Base-by-base conservation (phyloP, 2,797 vertebrate species). In the Brachyalestes nurse region DNA sequence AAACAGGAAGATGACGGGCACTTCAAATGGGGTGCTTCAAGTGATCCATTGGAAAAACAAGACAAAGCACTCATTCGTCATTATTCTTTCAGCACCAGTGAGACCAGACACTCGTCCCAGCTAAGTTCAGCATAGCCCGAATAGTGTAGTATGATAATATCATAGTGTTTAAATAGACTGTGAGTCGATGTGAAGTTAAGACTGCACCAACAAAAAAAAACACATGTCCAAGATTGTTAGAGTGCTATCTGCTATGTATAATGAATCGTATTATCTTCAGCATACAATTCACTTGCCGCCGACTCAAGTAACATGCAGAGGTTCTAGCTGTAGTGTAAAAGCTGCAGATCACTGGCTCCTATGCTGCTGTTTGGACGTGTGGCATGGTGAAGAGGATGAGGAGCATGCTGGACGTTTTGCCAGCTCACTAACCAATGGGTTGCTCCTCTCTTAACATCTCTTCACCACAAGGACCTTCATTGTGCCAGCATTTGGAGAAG, bases 61-160 rank as follows among this genome's bases (percentile, higher is more conserved):
- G 78, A 80, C 51, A 65, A 80, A 49, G 80, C 78, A 51, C 78
- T 78, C 66, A 69, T 58, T 57, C 47, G 47, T 78, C 55, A 67
- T 81, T 9, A 81, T 76, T 77, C 40, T 83, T 83, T 77, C n/a
- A 66, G 45, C 28, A 77, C 58, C 34, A 19, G 78, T 12, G 78
- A 78, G 79, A 83, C 61, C 45, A 60, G 34, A 10, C 17, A 8
- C 17, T 8, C 38, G 19, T 66, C 64, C 64, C 38, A 42, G 70
- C 66, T 5, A 65, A 73, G 73, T 21, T 77, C 51, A 45, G 17
- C 13, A 16, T 7, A 21, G 25, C 42, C 42, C 13, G 8, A 25
- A 25, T 25, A 28, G 45, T 16, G n/a, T n/a, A 47, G 17, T 16
- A 55, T 5, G 13, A 47, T 62, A 34, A 71, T 70, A 14, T 65